Evolutionary conservation across 2,113 vertebrate genomes (phyloP).

Genomic region (Sminthopsis crassicaudata): DNA sequence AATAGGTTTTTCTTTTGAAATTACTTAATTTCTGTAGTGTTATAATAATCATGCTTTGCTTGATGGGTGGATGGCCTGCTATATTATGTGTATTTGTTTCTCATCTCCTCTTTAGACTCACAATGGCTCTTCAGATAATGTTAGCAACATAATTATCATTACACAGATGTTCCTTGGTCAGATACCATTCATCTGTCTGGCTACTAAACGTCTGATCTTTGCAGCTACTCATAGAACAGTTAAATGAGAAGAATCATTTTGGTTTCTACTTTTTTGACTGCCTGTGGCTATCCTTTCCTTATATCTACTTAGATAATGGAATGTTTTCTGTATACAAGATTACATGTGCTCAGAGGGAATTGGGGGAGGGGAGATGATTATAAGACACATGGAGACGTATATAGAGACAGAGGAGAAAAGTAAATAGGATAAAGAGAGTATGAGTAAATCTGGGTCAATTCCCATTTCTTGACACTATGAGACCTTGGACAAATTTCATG

Average conservation of each 20-base stretch:
- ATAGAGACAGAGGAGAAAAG: not conserved
- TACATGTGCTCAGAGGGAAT: not conserved
- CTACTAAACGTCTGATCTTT: constrained; percentile 38
- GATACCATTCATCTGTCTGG: constrained; percentile 49
- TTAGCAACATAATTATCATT: constrained; percentile 47
- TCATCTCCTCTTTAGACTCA: constrained; percentile 63
- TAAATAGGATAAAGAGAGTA: not conserved
- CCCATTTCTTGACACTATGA: not conserved
- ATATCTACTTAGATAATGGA: not conserved
- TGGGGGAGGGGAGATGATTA: not conserved
- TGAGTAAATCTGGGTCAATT: not conserved
- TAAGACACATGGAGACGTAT: not conserved
- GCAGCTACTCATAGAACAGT: constrained; percentile 32
- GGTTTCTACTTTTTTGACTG: not conserved
- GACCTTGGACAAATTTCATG: not conserved
- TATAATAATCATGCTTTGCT: constrained; percentile 68
- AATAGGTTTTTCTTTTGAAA: constrained; percentile 42
- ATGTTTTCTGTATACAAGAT: not conserved
- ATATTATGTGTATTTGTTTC: constrained; percentile 62
- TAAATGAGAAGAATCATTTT: constrained; percentile 53
- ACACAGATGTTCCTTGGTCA: constrained; percentile 69
- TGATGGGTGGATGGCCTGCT: constrained; percentile 41
- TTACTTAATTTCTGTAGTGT: constrained; percentile 69
- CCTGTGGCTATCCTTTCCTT: not conserved
- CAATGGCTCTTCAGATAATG: constrained; percentile 66